A percentile compares a stretch with the other conserved stretches of the same genome.
Evolutionary conservation across 2,113 vertebrate genomes (phyloP).

Genomic region (Thamnaconus septentrionalis): DNA sequence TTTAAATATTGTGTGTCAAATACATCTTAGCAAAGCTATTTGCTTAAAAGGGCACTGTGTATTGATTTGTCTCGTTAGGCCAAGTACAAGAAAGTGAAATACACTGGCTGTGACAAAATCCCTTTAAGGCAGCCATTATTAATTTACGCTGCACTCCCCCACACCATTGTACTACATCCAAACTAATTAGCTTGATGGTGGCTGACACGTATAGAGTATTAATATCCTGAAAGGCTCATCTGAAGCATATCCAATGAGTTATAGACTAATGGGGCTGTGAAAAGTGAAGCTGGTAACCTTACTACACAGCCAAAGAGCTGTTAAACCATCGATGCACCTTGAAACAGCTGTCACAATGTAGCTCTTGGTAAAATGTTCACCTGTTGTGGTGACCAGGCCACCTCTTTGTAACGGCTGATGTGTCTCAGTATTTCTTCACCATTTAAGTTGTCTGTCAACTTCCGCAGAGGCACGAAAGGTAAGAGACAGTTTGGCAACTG

Average conservation of each 20-base stretch:
- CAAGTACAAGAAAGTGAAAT: slow-evolving; percentile 62
- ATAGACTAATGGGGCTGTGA: slow-evolving; percentile 54
- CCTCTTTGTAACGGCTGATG: slow-evolving; percentile 62
- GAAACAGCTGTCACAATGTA: slow-evolving; percentile 11
- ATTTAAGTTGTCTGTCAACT: slow-evolving; percentile 65
- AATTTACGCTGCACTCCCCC: slow-evolving; percentile 72
- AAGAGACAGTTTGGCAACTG: slow-evolving; percentile 77
- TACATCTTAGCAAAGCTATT: neutral
- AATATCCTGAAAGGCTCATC: slow-evolving; percentile 72
- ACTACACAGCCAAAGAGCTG: slow-evolving; percentile 13
- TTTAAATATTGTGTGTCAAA: slow-evolving; percentile 1
- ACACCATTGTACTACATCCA: slow-evolving; percentile 73
- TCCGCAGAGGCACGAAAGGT: slow-evolving; percentile 82
- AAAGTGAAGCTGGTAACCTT: slow-evolving; percentile 33
- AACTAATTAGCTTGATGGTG: slow-evolving; percentile 79
- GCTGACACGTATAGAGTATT: slow-evolving; percentile 66
- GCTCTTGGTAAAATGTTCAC: slow-evolving; percentile 58
- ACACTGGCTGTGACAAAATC: slow-evolving; percentile 72
- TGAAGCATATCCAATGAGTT: slow-evolving; percentile 69
- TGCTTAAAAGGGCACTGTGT: slow-evolving; percentile 25
- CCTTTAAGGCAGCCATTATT: slow-evolving; percentile 72
- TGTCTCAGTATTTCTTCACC: slow-evolving; percentile 66
- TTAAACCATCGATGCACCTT: slow-evolving; percentile 17
- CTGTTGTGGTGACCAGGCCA: slow-evolving; percentile 86
- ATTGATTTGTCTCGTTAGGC: slow-evolving; percentile 45